A percentile compares a stretch with the other conserved stretches of the same genome.
Evolutionary conservation across 2,888 invertebrate species (phyloP).

Genomic region (Cheilosia impressa): DNA sequence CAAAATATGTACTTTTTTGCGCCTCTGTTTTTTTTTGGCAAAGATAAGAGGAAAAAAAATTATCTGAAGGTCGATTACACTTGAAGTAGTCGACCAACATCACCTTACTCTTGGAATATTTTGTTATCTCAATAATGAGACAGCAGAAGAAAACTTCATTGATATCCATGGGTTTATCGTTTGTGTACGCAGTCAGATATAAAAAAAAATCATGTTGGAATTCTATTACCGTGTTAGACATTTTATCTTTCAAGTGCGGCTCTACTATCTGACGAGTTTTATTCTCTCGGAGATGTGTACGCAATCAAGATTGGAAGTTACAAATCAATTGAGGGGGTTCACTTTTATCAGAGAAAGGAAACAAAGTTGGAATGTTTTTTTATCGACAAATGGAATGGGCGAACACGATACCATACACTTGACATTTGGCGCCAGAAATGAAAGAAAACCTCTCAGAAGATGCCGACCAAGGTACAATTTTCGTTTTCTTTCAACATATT

Average conservation of each 20-base stretch:
- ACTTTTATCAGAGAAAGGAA: slow-evolving; percentile 53
- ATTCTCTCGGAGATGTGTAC: slow-evolving; percentile 29
- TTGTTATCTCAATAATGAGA: slow-evolving; percentile 32
- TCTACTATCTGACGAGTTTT: slow-evolving; percentile 37
- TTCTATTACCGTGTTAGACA: slow-evolving; percentile 59
- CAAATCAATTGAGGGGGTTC: slow-evolving; percentile 54
- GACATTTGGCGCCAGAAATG: slow-evolving; percentile 55
- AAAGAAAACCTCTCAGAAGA: slow-evolving; percentile 8
- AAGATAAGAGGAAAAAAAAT: slow-evolving; percentile 14
- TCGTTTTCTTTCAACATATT: neutral
- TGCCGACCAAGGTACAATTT: slow-evolving; percentile 4
- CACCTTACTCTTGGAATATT: slow-evolving; percentile 27
- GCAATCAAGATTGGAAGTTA: slow-evolving; percentile 67
- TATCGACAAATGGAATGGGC: slow-evolving; percentile 4
- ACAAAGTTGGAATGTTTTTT: slow-evolving; percentile 6
- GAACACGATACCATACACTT: slow-evolving; percentile 24
- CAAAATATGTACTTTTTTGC: slow-evolving; percentile 12
- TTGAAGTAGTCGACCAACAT: slow-evolving; percentile 34
- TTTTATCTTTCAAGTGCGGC: slow-evolving; percentile 58
- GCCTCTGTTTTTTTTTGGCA: slow-evolving; percentile 37
- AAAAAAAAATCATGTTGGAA: slow-evolving; percentile 52
- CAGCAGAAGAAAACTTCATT: slow-evolving; percentile 30
- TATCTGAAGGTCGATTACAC: slow-evolving; percentile 60
- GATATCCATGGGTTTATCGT: slow-evolving; percentile 44
- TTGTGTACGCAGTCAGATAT: slow-evolving; percentile 3